These are phyloP conservation scores for Strigamia transsilvanica DNA, from an alignment of 2,888 invertebrate species.

Conservation along the genomic window DNA sequence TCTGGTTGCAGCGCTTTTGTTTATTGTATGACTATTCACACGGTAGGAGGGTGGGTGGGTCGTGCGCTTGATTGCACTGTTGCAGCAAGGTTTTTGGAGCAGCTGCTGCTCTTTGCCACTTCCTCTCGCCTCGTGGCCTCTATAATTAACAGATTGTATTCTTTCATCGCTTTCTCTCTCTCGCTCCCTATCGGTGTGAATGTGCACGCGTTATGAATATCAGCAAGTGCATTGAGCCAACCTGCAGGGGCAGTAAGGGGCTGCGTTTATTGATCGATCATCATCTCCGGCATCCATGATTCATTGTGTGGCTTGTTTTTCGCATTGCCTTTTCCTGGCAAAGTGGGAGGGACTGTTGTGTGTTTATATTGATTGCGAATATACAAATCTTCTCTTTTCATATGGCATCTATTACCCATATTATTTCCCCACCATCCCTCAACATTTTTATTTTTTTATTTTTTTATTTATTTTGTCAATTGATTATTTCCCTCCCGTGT, in stretches of 20 bases:
- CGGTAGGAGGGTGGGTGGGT: neutral
- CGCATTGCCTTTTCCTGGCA: conserved; percentile 34
- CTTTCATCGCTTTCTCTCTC: conserved; percentile 6
- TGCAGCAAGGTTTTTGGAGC: conserved; percentile 27
- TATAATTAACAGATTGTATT: conserved; percentile 41
- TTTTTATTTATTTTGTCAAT: neutral
- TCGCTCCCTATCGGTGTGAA: conserved; percentile 11
- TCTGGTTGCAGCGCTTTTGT: neutral
- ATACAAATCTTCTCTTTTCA: neutral
- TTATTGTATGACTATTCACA: conserved; percentile 38
- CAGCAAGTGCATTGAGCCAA: conserved; percentile 34
- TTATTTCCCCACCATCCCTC: neutral
- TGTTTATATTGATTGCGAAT: conserved; percentile 28
- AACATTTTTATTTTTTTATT: neutral
- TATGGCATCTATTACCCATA: neutral
- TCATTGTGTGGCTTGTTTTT: conserved; percentile 42
- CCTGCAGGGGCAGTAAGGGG: conserved; percentile 32
- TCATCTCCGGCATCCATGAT: conserved; percentile 35
- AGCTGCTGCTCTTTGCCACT: conserved; percentile 41
- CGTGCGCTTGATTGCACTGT: conserved; percentile 23
- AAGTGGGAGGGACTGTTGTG: neutral
- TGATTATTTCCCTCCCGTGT: neutral
- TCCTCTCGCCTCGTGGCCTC: conserved; percentile 40
- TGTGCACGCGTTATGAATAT: conserved; percentile 39
- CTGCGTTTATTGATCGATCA: conserved; percentile 42